These are phyloP conservation scores for Peromyscus aztecus DNA, from an alignment of 2,797 vertebrate species.

Conservation along the genomic window DNA sequence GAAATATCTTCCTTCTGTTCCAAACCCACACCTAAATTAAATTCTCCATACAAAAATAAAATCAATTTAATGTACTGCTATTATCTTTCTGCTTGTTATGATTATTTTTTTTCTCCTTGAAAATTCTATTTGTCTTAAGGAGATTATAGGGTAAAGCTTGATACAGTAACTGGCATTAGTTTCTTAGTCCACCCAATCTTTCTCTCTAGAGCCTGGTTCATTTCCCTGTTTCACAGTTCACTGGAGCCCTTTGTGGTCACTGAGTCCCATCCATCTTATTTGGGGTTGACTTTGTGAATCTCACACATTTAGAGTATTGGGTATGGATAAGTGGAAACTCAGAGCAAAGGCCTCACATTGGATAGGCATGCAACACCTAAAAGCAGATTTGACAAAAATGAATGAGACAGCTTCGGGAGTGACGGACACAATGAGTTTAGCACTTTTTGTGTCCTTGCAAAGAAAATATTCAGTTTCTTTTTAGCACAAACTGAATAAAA, in stretches of 20 bases:
- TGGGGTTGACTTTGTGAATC: constrained; percentile 62
- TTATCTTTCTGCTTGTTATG: not conserved
- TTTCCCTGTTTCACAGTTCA: constrained; percentile 77
- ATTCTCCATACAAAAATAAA: not conserved
- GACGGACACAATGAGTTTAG: not conserved
- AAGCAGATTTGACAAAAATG: constrained; percentile 50
- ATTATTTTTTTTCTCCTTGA: not conserved
- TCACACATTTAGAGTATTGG: constrained; percentile 9
- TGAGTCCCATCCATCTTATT: constrained; percentile 72
- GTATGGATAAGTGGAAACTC: constrained; percentile 31
- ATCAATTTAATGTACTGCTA: not conserved
- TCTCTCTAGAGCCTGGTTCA: constrained; percentile 29
- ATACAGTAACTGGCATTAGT: not conserved
- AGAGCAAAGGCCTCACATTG: constrained; percentile 7
- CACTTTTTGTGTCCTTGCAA: constrained; percentile 5
- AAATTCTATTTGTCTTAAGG: constrained; percentile 43
- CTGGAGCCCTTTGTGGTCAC: constrained; percentile 70
- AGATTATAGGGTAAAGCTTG: constrained; percentile 46
- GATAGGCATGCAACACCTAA: not conserved
- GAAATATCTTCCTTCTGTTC: not conserved
- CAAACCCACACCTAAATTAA: not conserved
- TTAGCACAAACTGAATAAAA: not conserved
- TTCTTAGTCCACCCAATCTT: constrained; percentile 19
- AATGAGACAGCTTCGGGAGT: constrained; percentile 11
- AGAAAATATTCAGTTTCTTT: constrained; percentile 37